These are phyloP conservation scores for Percopsis transmontana DNA, from an alignment of 2,113 vertebrate genomes.

Conservation along the genomic window DNA sequence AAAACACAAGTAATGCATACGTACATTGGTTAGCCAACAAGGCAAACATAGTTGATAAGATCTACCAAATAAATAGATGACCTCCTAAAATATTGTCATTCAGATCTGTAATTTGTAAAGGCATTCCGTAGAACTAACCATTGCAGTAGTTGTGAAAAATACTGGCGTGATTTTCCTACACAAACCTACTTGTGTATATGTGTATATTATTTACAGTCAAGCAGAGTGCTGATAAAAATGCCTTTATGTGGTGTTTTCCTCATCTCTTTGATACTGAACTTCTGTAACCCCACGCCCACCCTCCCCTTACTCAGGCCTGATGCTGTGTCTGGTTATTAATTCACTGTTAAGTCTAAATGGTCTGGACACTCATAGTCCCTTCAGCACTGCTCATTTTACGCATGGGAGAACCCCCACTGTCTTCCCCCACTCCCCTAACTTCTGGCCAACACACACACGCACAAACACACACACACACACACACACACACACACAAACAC, in stretches of 20 bases:
- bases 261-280: conserved; percentile 26
- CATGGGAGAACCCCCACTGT: conserved; percentile 38
- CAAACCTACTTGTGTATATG: no score
- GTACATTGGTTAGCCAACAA: no score
- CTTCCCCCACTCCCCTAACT: conserved; percentile 1
- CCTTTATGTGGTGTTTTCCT: background rate
- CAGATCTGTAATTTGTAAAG: background rate
- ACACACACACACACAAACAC: conserved; percentile 5
- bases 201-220: no score
- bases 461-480: background rate
- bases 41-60: no score
- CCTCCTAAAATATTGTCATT: background rate
- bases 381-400: conserved; percentile 49
- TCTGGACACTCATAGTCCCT: conserved; percentile 55
- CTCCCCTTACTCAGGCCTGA: conserved; percentile 37
- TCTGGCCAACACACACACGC: conserved; percentile 6
- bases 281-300: conserved; percentile 46
- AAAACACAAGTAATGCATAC: no score
- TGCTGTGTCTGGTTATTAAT: conserved; percentile 62
- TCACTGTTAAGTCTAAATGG: conserved; percentile 63
- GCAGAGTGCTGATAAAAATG: no score
- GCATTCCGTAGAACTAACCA: no score
- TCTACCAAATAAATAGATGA: no score
- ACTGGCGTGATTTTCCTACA: no score
- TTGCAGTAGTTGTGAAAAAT: no score